phyloP scores from a whole-genome alignment of 1,140 invertebrate genomes.

The Drosophila nigromelanica region DNA sequence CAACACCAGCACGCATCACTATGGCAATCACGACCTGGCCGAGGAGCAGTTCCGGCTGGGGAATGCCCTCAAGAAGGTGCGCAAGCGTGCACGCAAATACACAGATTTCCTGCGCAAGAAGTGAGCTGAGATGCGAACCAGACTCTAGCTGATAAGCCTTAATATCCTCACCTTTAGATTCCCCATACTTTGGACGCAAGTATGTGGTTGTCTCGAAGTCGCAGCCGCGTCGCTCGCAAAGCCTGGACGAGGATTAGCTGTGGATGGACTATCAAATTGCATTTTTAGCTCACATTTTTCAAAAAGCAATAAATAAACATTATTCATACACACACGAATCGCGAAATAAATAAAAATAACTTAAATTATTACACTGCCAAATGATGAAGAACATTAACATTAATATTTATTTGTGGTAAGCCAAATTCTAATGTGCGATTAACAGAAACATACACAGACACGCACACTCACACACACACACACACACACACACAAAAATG shows the following conservation, averaged over 20 bases:
- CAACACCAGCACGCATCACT: conserved; percentile 30
- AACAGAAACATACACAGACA: neutral
- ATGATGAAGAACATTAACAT: conserved; percentile 43
- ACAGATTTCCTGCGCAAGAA: conserved; percentile 83
- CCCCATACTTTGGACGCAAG: conserved; percentile 78
- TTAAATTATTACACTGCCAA: conserved; percentile 83
- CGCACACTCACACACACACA: conserved; percentile 34
- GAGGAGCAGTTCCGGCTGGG: conserved; percentile 75
- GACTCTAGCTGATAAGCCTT: conserved; percentile 32
- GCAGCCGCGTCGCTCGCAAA: conserved; percentile 60
- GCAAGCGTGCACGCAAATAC: conserved; percentile 83
- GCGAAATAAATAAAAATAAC: conserved; percentile 49
- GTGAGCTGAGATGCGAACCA: conserved; percentile 38
- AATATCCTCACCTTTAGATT: conserved; percentile 56
- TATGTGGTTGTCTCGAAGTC: conserved; percentile 77
- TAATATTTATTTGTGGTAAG: conserved; percentile 69
- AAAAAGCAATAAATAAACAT: conserved; percentile 67
- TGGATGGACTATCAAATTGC: conserved; percentile 13
- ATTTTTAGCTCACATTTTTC: conserved; percentile 16
- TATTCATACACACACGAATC: conserved; percentile 29
- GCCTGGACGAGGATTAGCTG: conserved; percentile 74
- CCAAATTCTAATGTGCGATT: conserved; percentile 52
- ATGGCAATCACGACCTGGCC: conserved; percentile 42
- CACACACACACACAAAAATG: conserved; percentile 25
- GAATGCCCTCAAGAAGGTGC: conserved; percentile 76